phyloP scores from a whole-genome alignment of 1,140 invertebrate genomes.

The Drosophila athabasca region DNA sequence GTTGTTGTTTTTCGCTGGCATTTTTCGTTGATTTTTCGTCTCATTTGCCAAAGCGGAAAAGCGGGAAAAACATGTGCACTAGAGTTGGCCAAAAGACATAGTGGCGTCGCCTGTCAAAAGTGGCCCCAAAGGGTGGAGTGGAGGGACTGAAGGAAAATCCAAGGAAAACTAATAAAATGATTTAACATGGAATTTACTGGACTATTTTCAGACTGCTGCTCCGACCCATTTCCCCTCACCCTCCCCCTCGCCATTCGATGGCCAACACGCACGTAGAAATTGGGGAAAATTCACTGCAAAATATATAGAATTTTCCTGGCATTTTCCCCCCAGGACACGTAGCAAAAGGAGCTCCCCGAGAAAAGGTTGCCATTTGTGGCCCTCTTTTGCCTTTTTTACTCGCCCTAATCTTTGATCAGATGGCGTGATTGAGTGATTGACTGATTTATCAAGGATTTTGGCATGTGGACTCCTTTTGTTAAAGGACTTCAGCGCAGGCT shows the following conservation, averaged over 20 bases:
- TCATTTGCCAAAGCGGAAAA: slow-evolving; percentile 28
- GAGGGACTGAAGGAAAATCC: neutral
- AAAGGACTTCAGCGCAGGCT: slow-evolving; percentile 16
- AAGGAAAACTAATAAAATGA: slow-evolving; percentile 27
- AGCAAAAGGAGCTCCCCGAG: neutral
- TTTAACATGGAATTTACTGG: neutral
- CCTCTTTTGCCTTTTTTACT: too few relatives aligned
- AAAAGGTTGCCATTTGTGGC: neutral
- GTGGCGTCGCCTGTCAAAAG: slow-evolving; percentile 50
- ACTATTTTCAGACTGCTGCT: slow-evolving; percentile 1
- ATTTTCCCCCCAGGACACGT: neutral
- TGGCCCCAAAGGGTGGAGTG: neutral
- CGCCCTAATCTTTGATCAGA: slow-evolving; percentile 26
- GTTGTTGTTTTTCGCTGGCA: slow-evolving; percentile 33
- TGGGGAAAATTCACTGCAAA: slow-evolving; percentile 14
- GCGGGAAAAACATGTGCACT: slow-evolving; percentile 47
- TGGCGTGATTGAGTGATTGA: slow-evolving; percentile 39
- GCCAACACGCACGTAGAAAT: slow-evolving; percentile 18
- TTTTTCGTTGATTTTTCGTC: slow-evolving; percentile 32
- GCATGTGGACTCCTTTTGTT: slow-evolving; percentile 6
- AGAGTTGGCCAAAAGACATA: slow-evolving; percentile 60
- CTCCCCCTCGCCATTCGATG: neutral
- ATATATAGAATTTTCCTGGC: slow-evolving; percentile 11
- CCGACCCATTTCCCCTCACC: too few relatives aligned
- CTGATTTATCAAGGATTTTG: slow-evolving; percentile 33